A percentile compares a stretch with the other conserved stretches of the same genome.
Evolutionary conservation across 2,888 invertebrate genomes (phyloP).

Genomic region (Synanthedon andrenaeformis): DNA sequence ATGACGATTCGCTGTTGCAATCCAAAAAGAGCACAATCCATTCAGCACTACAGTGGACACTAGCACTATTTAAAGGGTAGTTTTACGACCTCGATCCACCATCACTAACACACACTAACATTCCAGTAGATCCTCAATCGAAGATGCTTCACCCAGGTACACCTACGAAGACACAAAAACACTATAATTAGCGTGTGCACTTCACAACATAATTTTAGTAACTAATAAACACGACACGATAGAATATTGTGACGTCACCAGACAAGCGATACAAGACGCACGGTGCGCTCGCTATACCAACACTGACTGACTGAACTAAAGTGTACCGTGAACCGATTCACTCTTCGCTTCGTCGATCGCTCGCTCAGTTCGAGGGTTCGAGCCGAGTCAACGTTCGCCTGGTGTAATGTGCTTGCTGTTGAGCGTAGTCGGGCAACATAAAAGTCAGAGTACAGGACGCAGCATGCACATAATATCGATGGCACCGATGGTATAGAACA

Average conservation of each 20-base stretch:
- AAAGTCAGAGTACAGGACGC: not conserved
- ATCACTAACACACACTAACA: constrained; percentile 61
- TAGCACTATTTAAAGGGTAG: constrained; percentile 51
- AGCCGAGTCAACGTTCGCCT: not conserved
- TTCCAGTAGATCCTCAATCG: constrained; percentile 38
- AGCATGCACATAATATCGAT: not conserved
- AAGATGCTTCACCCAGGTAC: constrained; percentile 26
- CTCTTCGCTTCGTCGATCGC: constrained; percentile 5
- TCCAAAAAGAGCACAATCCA: constrained; percentile 65
- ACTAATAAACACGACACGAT: constrained; percentile 43
- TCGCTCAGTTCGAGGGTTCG: too few relatives aligned
- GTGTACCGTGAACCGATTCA: constrained; percentile 24
- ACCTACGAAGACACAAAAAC: constrained; percentile 54
- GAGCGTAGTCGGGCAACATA: not conserved
- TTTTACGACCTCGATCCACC: constrained; percentile 57
- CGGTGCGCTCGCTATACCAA: constrained; percentile 39
- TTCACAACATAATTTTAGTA: constrained; percentile 16
- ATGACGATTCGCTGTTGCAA: constrained; percentile 62
- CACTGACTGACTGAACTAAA: constrained; percentile 39
- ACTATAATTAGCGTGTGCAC: too few relatives aligned
- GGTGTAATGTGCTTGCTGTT: not conserved
- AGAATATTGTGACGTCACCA: constrained; percentile 32
- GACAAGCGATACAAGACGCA: constrained; percentile 20
- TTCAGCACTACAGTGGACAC: constrained; percentile 60
- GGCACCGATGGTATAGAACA: not conserved